Percentiles rank a stretch among this genome's conserved stretches.
These are phyloP conservation scores for Campopleginae sp. DNA, from an alignment of 2,888 invertebrate genomes.

Conservation along the genomic window DNA sequence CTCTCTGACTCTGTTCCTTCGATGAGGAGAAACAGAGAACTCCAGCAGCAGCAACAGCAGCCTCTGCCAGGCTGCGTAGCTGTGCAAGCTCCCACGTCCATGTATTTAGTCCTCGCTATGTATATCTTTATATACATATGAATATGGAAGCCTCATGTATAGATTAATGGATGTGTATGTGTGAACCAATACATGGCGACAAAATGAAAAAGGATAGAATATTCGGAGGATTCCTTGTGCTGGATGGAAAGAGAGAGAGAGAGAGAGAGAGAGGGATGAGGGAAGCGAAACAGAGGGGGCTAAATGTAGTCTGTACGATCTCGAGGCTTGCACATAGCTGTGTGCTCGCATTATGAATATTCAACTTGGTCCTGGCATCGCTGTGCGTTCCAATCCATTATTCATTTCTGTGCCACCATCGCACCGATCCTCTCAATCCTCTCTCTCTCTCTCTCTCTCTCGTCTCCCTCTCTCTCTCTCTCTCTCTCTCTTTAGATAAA, in stretches of 20 bases:
- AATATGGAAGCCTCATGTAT: slow-evolving; percentile 39
- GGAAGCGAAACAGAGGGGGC: slow-evolving; percentile 34
- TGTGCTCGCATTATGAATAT: slow-evolving; percentile 78
- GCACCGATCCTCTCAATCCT: slow-evolving; percentile 65
- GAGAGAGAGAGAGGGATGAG: slow-evolving; percentile 13
- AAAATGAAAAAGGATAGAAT: slow-evolving; percentile 55
- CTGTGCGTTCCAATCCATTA: slow-evolving; percentile 83
- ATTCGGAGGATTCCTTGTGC: slow-evolving; percentile 45
- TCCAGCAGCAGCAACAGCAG: slow-evolving; percentile 56
- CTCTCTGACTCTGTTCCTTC: slow-evolving; percentile 15
- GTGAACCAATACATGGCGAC: neutral
- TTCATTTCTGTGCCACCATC: slow-evolving; percentile 81
- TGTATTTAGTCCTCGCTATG: slow-evolving; percentile 51
- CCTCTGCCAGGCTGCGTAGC: slow-evolving; percentile 55
- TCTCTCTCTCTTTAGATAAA: slow-evolving; percentile 12
- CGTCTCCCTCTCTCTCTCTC: slow-evolving; percentile 12
- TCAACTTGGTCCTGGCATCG: slow-evolving; percentile 80
- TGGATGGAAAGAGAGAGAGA: slow-evolving; percentile 38
- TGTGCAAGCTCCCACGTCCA: slow-evolving; percentile 62
- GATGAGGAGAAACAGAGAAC: slow-evolving; percentile 42
- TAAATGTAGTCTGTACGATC: slow-evolving; percentile 64
- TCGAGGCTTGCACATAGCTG: slow-evolving; percentile 55
- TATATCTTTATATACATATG: slow-evolving; percentile 13
- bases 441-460: slow-evolving; percentile 18
- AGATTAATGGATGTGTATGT: neutral